A percentile compares a stretch with the other conserved stretches of the same genome.
Evolutionary conservation across 2,797 vertebrate species (phyloP).

Genomic region (Lophotriccus pileatus): DNA sequence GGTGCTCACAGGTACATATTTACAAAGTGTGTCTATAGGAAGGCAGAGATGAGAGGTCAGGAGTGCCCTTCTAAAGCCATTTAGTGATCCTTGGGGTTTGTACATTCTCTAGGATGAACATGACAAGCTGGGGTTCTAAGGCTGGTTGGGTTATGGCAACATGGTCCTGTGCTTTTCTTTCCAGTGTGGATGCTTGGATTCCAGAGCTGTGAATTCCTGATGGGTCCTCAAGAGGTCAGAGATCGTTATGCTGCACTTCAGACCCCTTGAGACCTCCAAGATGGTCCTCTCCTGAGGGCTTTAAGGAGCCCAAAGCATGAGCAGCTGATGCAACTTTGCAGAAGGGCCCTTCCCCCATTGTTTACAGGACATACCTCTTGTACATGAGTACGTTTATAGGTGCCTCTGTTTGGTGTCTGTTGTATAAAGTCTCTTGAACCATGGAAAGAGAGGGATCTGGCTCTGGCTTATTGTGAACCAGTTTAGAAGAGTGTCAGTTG

Average conservation of each 20-base stretch:
- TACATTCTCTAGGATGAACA: neutral
- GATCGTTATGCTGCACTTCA: neutral
- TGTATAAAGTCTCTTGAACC: neutral
- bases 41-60: neutral
- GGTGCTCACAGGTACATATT: accelerated
- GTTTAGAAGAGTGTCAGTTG: neutral
- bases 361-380: neutral
- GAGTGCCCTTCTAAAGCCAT: neutral
- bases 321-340: neutral
- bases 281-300: neutral
- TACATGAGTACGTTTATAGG: accelerated
- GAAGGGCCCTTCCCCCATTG: neutral
- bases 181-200: neutral
- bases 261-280: neutral
- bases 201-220: neutral
- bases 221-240: neutral
- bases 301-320: neutral
- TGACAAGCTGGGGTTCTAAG: neutral
- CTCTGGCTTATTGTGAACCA: neutral
- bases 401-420: neutral
- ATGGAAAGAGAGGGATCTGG: neutral
- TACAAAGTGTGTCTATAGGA: neutral
- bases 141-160: too few species aligned
- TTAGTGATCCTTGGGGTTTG: neutral
- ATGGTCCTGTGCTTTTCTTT: neutral